These are phyloP conservation scores for Larimichthys crocea DNA, from an alignment of 2,113 vertebrate genomes.

Conservation along the genomic window DNA sequence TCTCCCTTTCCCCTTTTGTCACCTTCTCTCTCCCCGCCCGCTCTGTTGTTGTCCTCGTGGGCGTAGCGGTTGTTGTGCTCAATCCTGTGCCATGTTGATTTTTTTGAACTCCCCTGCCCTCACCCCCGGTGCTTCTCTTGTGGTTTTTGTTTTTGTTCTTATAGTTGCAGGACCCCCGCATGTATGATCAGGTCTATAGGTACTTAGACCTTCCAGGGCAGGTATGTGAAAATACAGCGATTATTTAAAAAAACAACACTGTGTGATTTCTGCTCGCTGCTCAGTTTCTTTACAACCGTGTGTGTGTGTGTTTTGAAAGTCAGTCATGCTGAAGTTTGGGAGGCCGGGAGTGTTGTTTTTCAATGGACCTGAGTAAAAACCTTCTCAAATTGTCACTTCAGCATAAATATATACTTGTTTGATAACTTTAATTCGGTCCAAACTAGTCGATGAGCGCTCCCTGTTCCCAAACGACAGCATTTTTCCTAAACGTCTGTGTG, in stretches of 20 bases:
- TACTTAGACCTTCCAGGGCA: slow-evolving; percentile 87
- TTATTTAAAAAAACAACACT: slow-evolving; percentile 43
- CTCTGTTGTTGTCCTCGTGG: slow-evolving; percentile 60
- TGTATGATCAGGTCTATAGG: slow-evolving; percentile 87
- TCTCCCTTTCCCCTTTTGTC: slow-evolving; percentile 45
- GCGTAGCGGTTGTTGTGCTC: slow-evolving; percentile 52
- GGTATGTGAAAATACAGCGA: slow-evolving; percentile 81
- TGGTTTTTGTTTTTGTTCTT: slow-evolving; percentile 81
- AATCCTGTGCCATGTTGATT: slow-evolving; percentile 67
- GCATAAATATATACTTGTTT: neutral
- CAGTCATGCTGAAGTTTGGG: slow-evolving; percentile 31
- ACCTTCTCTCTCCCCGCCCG: slow-evolving; percentile 51
- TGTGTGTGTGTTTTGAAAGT: slow-evolving; percentile 37
- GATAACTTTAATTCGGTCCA: slow-evolving; percentile 8
- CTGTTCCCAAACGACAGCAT: slow-evolving; percentile 21
- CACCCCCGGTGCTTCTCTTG: slow-evolving; percentile 78
- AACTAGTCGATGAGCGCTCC: slow-evolving; percentile 36
- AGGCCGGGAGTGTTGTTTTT: slow-evolving; percentile 47
- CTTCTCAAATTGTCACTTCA: neutral
- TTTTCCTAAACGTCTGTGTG: slow-evolving; percentile 11
- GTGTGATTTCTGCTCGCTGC: slow-evolving; percentile 60
- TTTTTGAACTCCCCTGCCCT: slow-evolving; percentile 57
- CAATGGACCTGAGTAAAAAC: neutral
- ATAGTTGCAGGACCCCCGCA: slow-evolving; percentile 86
- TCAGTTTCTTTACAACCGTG: slow-evolving; percentile 33